Evolutionary conservation across 2,888 invertebrate species (phyloP), one percentile per base, ranked within the genome.

Genomic region (Tanypteryx hageni): DNA sequence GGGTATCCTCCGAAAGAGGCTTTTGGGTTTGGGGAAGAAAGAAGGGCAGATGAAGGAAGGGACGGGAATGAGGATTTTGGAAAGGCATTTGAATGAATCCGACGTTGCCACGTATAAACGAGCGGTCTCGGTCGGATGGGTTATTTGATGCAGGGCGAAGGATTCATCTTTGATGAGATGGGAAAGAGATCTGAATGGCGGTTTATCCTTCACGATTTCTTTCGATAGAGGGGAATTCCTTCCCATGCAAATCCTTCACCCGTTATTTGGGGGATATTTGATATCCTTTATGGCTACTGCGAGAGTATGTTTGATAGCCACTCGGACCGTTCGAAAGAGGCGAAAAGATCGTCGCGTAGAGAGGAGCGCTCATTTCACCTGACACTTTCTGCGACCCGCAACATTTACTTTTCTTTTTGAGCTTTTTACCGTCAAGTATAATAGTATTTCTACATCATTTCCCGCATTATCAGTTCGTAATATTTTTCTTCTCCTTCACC

Each of bases 61-160:
- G 89, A 14, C 31, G 64, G 89, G 89, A 89, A 64, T 18, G 68
- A 68, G 83, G 64, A 89, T 64, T 89, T 86, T 89, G 64, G 64
- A 44, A 44, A 68, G 89, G 89, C 64, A 89, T 89, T 89, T 89
- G 89, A 89, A 89, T 89, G 89, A 89, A 89, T 44, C 89, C 89
- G 64, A n/a, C 44, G 89, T 89, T 89, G 89, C 89, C 89, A 89
- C 61, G 27, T 31, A 18, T 68, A 68, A 89, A n/a, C 27, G 89
- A 27, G 31, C 61, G 64, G 13, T 76, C 64, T 44, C 89, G 44
- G 68, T n/a, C 18, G 64, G 64, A 31, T 64, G 44, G 89, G 64
- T 64, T 61, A 64, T 64, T 44, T 89, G 89, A 89, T 64, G 61
- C 61, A 86, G 58, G 89, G 56, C 9, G 89, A 89, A 44, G 89